A percentile compares a stretch with the other conserved stretches of the same genome.
phyloP scores from a whole-genome alignment of 2,888 invertebrate species.

The Caenorhabditis auriculariae region DNA sequence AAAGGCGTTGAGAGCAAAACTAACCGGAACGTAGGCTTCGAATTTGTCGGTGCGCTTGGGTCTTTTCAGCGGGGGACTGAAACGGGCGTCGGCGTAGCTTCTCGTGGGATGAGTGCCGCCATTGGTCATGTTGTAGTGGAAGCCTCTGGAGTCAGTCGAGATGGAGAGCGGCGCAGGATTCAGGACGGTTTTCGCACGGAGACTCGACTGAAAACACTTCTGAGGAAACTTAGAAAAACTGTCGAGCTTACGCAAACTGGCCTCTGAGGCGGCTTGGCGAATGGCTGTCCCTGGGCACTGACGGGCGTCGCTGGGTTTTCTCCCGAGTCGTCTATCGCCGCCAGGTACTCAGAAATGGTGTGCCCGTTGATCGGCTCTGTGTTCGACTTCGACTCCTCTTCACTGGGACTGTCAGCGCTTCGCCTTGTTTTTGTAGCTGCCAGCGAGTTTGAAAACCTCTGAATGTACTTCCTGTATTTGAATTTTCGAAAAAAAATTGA shows the following conservation, averaged over 20 bases:
- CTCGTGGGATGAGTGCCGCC: slow-evolving; percentile 17
- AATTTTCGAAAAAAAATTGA: too few species aligned
- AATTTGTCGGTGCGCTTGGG: slow-evolving; percentile 20
- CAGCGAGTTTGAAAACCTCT: too few species aligned
- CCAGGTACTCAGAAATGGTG: neutral
- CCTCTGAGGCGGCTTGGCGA: too few species aligned
- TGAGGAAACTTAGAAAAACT: neutral
- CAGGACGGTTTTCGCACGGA: slow-evolving; percentile 21
- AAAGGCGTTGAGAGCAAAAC: too few species aligned
- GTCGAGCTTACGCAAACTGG: too few species aligned
- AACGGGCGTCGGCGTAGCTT: slow-evolving; percentile 6
- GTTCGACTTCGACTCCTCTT: slow-evolving; percentile 3
- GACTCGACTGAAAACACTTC: slow-evolving; percentile 9
- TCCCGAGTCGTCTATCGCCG: neutral
- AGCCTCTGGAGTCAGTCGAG: slow-evolving; percentile 21
- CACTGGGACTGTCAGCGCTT: slow-evolving; percentile 4
- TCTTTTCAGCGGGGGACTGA: slow-evolving; percentile 34
- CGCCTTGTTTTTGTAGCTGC: too few species aligned
- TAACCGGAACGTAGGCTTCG: slow-evolving; percentile 21
- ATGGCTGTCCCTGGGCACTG: too few species aligned
- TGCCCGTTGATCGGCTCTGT: neutral
- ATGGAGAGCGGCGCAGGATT: slow-evolving; percentile 13
- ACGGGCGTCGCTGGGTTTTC: neutral
- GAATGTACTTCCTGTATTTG: too few species aligned
- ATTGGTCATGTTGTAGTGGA: slow-evolving; percentile 30